Percentiles rank a stretch among this genome's conserved stretches.
Evolutionary conservation across 1,140 invertebrate species (phyloP).

Genomic region (Colletes gigas): DNA sequence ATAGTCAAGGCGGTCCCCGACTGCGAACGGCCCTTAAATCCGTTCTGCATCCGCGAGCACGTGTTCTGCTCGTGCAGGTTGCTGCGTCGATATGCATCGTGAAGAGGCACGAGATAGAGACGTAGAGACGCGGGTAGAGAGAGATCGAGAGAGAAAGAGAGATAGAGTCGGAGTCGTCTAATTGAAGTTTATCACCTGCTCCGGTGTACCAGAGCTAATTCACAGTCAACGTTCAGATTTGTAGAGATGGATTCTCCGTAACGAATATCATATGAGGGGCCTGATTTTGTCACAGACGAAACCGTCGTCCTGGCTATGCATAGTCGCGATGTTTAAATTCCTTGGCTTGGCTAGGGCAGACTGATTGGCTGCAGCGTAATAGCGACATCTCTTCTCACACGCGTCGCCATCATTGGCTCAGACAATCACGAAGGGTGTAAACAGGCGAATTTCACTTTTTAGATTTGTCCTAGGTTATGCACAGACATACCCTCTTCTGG

Average conservation of each 20-base stretch:
- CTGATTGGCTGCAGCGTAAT: too few relatives aligned
- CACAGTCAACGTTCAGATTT: background rate
- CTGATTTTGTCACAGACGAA: background rate
- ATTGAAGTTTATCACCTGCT: constrained; percentile 67
- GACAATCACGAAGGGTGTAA: too few relatives aligned
- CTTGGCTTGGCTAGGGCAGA: too few relatives aligned
- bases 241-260: background rate
- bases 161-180: constrained; percentile 43
- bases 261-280: background rate
- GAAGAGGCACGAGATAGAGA: constrained; percentile 1
- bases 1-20: constrained; percentile 47
- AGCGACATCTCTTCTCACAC: too few relatives aligned
- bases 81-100: constrained; percentile 27
- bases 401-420: too few relatives aligned
- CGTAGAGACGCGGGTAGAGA: background rate
- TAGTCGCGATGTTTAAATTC: too few relatives aligned
- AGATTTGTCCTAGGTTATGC: too few relatives aligned
- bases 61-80: constrained; percentile 20
- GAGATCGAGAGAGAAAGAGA: background rate
- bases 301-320: background rate
- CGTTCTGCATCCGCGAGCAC: constrained; percentile 57
- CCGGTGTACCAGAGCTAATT: constrained; percentile 16
- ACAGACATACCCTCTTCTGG: too few relatives aligned
- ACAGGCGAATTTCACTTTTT: too few relatives aligned
- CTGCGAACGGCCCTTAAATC: constrained; percentile 55